Percentiles rank a stretch among this genome's conserved stretches.
Evolutionary conservation across 1,140 invertebrate species (phyloP).

Genomic region (Drosophila orosa): DNA sequence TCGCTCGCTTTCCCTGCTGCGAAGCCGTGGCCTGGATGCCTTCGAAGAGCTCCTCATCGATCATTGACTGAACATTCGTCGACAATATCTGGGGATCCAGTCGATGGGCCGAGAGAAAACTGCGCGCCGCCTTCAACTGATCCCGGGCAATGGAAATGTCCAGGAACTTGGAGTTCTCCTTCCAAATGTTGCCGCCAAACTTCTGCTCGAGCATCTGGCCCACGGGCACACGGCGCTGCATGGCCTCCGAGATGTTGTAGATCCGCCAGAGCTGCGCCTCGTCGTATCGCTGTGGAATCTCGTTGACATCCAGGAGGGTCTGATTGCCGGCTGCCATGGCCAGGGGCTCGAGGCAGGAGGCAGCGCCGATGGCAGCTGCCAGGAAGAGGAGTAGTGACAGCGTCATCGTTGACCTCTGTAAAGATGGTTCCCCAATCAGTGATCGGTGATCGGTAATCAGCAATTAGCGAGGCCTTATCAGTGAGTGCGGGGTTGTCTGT

Average conservation of each 20-base stretch:
- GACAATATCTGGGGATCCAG: constrained; percentile 54
- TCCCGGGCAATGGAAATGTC: constrained; percentile 75
- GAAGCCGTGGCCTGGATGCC: constrained; percentile 36
- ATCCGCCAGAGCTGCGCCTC: constrained; percentile 87
- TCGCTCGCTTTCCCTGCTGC: constrained; percentile 39
- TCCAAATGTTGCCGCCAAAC: constrained; percentile 80
- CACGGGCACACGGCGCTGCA: constrained; percentile 60
- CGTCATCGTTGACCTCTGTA: constrained; percentile 27
- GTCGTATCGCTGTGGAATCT: constrained; percentile 84
- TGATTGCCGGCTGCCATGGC: constrained; percentile 32
- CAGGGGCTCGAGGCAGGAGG: constrained; percentile 7
- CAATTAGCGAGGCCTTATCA: constrained; percentile 4
- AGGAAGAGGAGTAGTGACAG: constrained; percentile 16
- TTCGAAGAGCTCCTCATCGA: constrained; percentile 84
- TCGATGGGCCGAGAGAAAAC: constrained; percentile 60
- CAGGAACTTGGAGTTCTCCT: constrained; percentile 81
- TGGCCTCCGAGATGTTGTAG: constrained; percentile 73
- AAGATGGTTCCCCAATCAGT: constrained; percentile 3
- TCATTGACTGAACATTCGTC: constrained; percentile 64
- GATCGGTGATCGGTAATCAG: constrained; percentile 4
- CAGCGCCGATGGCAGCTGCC: background rate
- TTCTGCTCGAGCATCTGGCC: constrained; percentile 69
- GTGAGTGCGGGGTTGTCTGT: constrained; percentile 7
- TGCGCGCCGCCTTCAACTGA: constrained; percentile 69
- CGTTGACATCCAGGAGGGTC: constrained; percentile 55